Conservation (phyloP, 2,113 vertebrate species). For the Cathartes aura region DNA sequence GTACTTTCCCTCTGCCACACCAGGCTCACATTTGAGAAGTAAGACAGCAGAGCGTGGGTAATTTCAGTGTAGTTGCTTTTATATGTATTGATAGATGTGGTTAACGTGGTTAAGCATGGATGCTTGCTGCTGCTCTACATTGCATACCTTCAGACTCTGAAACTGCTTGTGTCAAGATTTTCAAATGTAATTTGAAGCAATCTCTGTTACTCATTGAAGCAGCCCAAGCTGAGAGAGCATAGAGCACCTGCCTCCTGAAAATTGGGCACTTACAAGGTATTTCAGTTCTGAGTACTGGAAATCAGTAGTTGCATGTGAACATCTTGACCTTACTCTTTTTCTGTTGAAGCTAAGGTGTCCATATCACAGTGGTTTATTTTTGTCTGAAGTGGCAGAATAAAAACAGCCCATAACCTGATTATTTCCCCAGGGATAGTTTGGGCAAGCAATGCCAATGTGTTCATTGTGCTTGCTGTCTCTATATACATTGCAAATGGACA, state of each 20-base stretch:
- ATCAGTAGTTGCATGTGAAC: background rate
- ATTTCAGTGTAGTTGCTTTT: background rate
- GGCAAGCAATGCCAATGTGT: background rate
- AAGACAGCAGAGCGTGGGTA: background rate
- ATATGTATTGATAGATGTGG: background rate
- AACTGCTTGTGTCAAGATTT: background rate
- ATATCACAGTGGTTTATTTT: background rate
- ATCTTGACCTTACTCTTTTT: background rate
- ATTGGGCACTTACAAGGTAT: background rate
- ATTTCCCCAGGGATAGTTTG: background rate
- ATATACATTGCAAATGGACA: background rate
- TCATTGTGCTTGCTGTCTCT: background rate
- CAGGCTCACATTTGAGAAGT: background rate
- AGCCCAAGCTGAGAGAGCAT: background rate
- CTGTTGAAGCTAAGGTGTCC: background rate
- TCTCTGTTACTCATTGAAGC: background rate
- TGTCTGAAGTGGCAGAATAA: background rate
- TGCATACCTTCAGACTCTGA: background rate
- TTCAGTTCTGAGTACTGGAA: background rate
- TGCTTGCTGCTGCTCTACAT: background rate
- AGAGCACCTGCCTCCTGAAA: background rate
- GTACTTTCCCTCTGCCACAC: background rate
- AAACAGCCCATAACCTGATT: background rate
- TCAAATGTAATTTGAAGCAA: background rate
- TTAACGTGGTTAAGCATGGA: background rate